Conservation (phyloP, 2,113 vertebrate genomes). For the Semicossyphus pulcher region DNA sequence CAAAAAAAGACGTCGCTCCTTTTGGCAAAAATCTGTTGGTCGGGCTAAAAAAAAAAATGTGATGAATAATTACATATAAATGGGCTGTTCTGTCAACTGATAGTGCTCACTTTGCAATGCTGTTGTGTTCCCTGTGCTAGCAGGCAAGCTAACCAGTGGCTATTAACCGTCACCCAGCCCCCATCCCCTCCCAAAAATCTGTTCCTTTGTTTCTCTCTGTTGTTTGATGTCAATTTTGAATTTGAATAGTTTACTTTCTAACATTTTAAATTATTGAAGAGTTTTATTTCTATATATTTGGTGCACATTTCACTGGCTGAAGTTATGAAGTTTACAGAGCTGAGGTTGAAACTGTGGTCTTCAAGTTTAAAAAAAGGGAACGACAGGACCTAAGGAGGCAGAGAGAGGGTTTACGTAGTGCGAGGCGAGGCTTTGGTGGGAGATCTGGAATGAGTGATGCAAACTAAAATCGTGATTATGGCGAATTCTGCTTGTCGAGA, state of each 20-base stretch:
- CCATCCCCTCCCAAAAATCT: neutral
- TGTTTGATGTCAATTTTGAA: slow-evolving; percentile 61
- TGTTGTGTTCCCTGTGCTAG: slow-evolving; percentile 77
- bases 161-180: slow-evolving; percentile 61
- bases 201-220: slow-evolving; percentile 62
- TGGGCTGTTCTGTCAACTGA: slow-evolving; percentile 72
- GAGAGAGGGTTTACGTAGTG: slow-evolving; percentile 1
- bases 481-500: neutral
- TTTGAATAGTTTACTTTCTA: slow-evolving; percentile 74
- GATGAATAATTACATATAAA: slow-evolving; percentile 66
- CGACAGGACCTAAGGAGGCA: slow-evolving; percentile 4
- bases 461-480: neutral
- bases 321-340: slow-evolving; percentile 80
- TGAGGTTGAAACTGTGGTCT: slow-evolving; percentile 57
- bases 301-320: slow-evolving; percentile 80
- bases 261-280: slow-evolving; percentile 77
- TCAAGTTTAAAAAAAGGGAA: slow-evolving; percentile 52
- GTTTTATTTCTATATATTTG: slow-evolving; percentile 77
- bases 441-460: slow-evolving; percentile 3
- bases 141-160: slow-evolving; percentile 75
- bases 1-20: slow-evolving; percentile 56
- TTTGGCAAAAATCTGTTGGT: slow-evolving; percentile 67
- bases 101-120: slow-evolving; percentile 76
- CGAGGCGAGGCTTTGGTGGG: neutral
- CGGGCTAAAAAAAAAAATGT: slow-evolving; percentile 51